These are phyloP conservation scores for Temnothorax ravouxi DNA, from an alignment of 2,888 invertebrate species.

Conservation along the genomic window DNA sequence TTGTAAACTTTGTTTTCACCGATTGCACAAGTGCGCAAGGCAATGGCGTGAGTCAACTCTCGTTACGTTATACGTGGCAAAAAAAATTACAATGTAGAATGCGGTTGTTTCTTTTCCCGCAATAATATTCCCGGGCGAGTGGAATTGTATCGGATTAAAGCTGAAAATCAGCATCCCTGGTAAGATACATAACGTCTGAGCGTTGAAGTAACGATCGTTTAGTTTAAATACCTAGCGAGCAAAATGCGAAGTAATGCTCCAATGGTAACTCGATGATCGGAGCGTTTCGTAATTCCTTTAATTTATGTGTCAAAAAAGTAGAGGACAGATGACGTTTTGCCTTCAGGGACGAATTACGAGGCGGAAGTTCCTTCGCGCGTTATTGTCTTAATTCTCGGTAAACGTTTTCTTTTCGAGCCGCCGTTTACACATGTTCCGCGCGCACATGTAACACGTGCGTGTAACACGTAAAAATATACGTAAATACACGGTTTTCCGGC, in stretches of 20 bases:
- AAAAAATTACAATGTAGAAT: conserved; percentile 27
- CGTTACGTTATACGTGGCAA: conserved; percentile 37
- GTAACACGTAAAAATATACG: not conserved
- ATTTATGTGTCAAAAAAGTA: not conserved
- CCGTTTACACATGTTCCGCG: not conserved
- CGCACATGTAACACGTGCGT: not conserved
- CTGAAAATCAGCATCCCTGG: conserved; percentile 11
- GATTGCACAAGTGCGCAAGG: conserved; percentile 46
- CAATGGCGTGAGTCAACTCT: conserved; percentile 44
- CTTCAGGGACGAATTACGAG: conserved; percentile 33
- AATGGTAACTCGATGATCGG: not conserved
- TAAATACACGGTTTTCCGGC: conserved; percentile 50
- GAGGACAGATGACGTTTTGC: conserved; percentile 26
- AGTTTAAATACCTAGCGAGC: not conserved
- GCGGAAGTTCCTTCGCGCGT: conserved; percentile 57
- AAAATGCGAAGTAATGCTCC: not conserved
- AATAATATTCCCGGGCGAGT: not conserved
- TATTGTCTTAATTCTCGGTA: conserved; percentile 46
- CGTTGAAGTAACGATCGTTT: not conserved
- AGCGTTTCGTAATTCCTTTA: conserved; percentile 11
- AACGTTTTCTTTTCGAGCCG: conserved; percentile 35
- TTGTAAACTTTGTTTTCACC: conserved; percentile 56
- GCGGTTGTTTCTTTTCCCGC: not conserved
- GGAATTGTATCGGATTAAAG: conserved; percentile 9
- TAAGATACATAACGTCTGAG: not conserved